phyloP scores from a whole-genome alignment of 2,888 invertebrate genomes.

The Penaeus monodon region DNA sequence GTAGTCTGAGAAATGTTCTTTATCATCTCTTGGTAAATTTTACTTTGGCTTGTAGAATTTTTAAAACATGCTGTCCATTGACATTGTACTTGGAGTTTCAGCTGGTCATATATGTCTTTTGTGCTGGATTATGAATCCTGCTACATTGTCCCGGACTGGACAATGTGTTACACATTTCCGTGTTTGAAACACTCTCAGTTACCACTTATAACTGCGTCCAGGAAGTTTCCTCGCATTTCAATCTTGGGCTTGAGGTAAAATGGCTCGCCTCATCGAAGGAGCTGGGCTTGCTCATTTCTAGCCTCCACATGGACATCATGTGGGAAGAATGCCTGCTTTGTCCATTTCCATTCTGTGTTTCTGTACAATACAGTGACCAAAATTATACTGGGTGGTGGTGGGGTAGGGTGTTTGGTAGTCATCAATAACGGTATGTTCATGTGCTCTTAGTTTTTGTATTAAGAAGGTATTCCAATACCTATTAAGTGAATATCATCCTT shows the following conservation, averaged over 20 bases:
- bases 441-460: too few relatives aligned
- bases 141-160: not conserved
- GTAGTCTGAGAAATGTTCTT: too few relatives aligned
- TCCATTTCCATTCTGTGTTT: conserved; percentile 25
- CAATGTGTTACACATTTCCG: not conserved
- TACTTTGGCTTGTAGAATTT: too few relatives aligned
- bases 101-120: not conserved
- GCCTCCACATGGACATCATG: conserved; percentile 23
- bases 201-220: not conserved
- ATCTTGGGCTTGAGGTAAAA: conserved; percentile 30
- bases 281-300: conserved; percentile 45
- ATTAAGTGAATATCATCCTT: too few relatives aligned
- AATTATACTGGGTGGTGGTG: too few relatives aligned
- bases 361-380: not conserved
- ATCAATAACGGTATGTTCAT: too few relatives aligned
- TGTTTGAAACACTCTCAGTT: not conserved
- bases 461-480: too few relatives aligned
- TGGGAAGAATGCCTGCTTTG: not conserved
- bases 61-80: too few relatives aligned
- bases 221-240: conserved; percentile 13
- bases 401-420: too few relatives aligned
- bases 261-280: conserved; percentile 38
- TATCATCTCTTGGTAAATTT: too few relatives aligned
- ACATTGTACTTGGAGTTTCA: not conserved
- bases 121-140: not conserved